These are phyloP conservation scores for Equus quagga DNA, from an alignment of 2,113 vertebrate genomes.

Conservation along the genomic window DNA sequence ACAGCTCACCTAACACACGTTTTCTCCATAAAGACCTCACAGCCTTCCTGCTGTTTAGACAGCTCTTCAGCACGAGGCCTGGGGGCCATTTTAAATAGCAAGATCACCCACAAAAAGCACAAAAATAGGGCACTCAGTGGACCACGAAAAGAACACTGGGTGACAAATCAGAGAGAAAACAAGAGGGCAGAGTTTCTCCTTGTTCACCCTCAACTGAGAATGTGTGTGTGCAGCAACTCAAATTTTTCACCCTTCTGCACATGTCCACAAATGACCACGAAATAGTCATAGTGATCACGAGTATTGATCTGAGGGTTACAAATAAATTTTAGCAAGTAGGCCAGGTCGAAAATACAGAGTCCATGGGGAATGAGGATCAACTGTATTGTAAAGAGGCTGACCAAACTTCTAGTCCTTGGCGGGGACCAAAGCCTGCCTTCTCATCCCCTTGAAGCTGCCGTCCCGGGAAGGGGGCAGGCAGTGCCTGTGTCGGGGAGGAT, in stretches of 20 bases:
- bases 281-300: background rate
- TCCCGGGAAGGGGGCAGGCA: background rate
- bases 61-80: no score
- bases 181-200: background rate
- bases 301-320: background rate
- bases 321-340: no score
- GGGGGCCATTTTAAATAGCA: background rate
- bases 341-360: fast-evolving
- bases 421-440: background rate
- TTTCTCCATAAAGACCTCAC: background rate
- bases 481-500: background rate
- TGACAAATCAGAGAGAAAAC: background rate
- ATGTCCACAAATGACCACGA: fast-evolving
- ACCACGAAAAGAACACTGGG: background rate
- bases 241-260: background rate
- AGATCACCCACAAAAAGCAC: background rate
- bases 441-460: background rate
- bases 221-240: background rate
- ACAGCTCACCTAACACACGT: no score
- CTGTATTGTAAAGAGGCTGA: background rate
- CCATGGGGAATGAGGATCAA: fast-evolving
- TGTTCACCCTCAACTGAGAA: background rate
- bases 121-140: background rate
- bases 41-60: background rate
- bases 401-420: no score